Evolutionary conservation across 2,888 invertebrate species (phyloP).

Genomic region (Micropterix aruncella): DNA sequence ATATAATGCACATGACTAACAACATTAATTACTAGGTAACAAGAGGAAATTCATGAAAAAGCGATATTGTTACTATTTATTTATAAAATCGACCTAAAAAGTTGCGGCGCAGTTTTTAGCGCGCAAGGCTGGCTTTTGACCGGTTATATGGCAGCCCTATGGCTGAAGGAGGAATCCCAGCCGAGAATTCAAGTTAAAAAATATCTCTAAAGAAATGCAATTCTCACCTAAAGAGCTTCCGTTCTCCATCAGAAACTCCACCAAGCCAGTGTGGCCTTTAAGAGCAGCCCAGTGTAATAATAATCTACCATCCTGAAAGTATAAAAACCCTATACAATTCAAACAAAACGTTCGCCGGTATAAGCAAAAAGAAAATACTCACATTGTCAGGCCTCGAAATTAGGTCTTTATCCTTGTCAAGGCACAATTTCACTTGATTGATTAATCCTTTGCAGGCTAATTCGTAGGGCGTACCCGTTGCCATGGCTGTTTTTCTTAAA

Average conservation of each 20-base stretch:
- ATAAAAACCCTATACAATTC: constrained; percentile 3
- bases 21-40: too few relatives aligned
- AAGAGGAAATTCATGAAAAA: too few relatives aligned
- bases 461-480: constrained; percentile 40
- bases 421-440: constrained; percentile 45
- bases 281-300: constrained; percentile 70
- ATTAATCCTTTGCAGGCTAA: constrained; percentile 60
- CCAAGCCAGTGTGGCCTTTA: constrained; percentile 62
- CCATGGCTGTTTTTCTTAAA: too few relatives aligned
- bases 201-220: too few relatives aligned
- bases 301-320: constrained; percentile 50
- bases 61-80: too few relatives aligned
- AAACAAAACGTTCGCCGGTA: not conserved
- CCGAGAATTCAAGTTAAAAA: too few relatives aligned
- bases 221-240: constrained; percentile 38
- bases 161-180: too few relatives aligned
- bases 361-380: not conserved
- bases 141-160: too few relatives aligned
- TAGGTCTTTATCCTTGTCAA: constrained; percentile 35
- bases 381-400: not conserved
- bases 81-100: too few relatives aligned
- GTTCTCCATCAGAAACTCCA: constrained; percentile 49
- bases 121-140: too few relatives aligned
- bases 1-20: too few relatives aligned
- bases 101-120: too few relatives aligned